Evolutionary conservation across 1,140 invertebrate species (phyloP), one percentile per base, ranked within the genome.

Genomic region (Microplitis mediator): DNA sequence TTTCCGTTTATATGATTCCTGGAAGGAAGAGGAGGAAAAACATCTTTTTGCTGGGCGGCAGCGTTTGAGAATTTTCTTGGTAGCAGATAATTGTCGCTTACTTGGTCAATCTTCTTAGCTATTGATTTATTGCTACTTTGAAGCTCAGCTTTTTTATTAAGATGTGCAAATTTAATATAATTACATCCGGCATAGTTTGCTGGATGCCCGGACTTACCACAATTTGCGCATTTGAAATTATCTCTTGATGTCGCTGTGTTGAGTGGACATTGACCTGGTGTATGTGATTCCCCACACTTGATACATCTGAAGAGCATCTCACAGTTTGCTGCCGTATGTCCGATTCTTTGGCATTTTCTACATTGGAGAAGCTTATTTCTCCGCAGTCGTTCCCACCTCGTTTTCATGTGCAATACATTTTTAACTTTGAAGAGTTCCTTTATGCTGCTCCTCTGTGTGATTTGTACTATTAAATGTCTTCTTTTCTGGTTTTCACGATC

Each of bases 131-230:
- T 45, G 14, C 50, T 39, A 36, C 13, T 14, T 65, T 45, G n/a
- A n/a, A 31, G 63, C 1, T 51, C 8, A 71, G 67, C 62, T 9
- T 4, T 39, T 39, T 39, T 39, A 39, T 11, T 39, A 39, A 39
- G 39, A 11, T 39, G 4, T 39, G 39, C 39, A 39, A 39, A 39
- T 39, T 68, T 68, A 0, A 72, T 14, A 13, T 14, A 67, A 4
- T 74, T 75, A 31, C 75, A 80, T 1, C 75, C 75, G 35, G 63
- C 61, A 56, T 78, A 80, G 3, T 61, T 74, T 0, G 76, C 79
- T 11, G 79, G 78, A 23, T 80, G 78, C 0, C 75, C 77, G 0
- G 60, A 62, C 34, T 71, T 8, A 8, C 74, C 34, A 45, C 76
- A 77, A n/a, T 72, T 71, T 39, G 60, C 51, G 61, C 74, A 75